Evolutionary conservation across 2,113 vertebrate species (phyloP), one percentile per base, ranked within the genome.

Genomic region (Cinclus cinclus): DNA sequence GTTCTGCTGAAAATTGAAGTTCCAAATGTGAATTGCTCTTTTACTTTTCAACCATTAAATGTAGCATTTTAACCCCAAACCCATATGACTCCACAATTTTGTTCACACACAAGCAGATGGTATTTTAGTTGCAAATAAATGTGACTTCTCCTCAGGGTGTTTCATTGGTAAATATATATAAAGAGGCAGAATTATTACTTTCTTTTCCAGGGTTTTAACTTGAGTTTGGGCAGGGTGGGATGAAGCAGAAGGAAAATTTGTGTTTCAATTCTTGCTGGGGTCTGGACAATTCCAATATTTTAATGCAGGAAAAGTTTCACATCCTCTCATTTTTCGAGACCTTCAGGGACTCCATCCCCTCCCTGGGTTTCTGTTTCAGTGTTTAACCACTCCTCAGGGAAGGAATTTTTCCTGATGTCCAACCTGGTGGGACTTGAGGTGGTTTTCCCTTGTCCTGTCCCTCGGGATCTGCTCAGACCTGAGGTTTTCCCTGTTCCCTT

Each of bases 81-180:
- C 89, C 70, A 41, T 71, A 35, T 28, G 73, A 76, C 67, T 59
- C 76, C 4, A 4, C 39, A 33, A 1, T 50, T 78, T 68, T 49
- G 41, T 94, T 87, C 82, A 49, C 55, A 71, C 63, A 47, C 20
- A 42, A 52, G 44, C 90, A 97, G 93, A 93, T 92, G 90, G 76
- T 24, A n/a, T 59, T 92, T 87, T 65, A 94, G 31, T 42, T 88
- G 64, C 68, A 71, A 52, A 71, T 77, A 88, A 77, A 62, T 25
- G 28, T 37, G 46, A 15, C 15, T 92, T 81, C 60, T 80, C 73
- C 52, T 86, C 39, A 30, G 59, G 47, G 17, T 15, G 13, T 88
- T 91, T 65, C 25, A 65, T 50, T 28, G 11, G 3, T 14, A 87
- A 76, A 62, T 41, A 73, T 41, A 73, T 6, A 88, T 80, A 89